Evolutionary conservation across 2,888 invertebrate genomes (phyloP), one percentile per base, ranked within the genome.

Genomic region (Sarcophaga carnaria): DNA sequence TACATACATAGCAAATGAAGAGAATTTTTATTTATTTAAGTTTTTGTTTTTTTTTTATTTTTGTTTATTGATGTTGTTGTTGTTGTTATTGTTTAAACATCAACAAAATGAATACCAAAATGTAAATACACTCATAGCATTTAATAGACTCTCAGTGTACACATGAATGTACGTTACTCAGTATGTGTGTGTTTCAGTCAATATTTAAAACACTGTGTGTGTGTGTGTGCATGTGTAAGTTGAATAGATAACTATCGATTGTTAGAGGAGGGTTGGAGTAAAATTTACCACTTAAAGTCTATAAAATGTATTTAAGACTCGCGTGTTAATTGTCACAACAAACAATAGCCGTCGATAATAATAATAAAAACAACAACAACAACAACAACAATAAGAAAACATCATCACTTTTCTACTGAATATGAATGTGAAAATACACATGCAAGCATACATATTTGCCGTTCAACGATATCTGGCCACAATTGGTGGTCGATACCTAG

Each of bases 271-370:
- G 14, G 54, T 37, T 37, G 8, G 3, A 37, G 45, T 72, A 66
- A 63, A 82, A 71, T 87, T 87, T 84, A 67, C 17, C 54, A 54
- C 75, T 83, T 87, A 67, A 84, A 84, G 84, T 84, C 84, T 78
- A 87, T 87, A 84, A 87, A 87, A 81, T 76, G 87, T 87, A 84
- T 87, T 87, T 87, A 87, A 87, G 81, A 87, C 81, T 79, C 79
- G 71, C 76, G 87, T 87, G 87, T 87, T 87, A 87, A 87, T 87
- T 87, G 84, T 87, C 87, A 76, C 67, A 82, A 75, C 76, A 87
- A 87, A 87, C 81, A 87, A 84, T 84, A 83, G 17, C 5, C 37
- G 37, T 37, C 37, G 54, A 14, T 54, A 17, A 14, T 14, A 54
- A 54, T 12, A 54, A 54, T 54, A 54, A 54, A 49, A 54, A 54